These are phyloP conservation scores for Drosophila takahashii DNA, from an alignment of 1,140 invertebrate species.

Conservation along the genomic window DNA sequence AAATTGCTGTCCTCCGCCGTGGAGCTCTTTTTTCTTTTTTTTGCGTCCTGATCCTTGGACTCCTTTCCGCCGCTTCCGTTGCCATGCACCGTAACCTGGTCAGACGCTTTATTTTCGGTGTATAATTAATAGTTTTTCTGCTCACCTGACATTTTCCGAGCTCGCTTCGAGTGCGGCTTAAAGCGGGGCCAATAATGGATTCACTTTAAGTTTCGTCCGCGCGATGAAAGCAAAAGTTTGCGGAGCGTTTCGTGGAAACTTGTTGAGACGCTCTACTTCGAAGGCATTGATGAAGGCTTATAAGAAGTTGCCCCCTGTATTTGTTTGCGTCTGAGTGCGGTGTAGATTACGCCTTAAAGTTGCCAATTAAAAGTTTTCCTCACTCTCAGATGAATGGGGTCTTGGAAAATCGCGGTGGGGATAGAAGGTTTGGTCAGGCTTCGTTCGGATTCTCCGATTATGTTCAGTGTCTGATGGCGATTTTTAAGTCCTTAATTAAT, in stretches of 20 bases:
- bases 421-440: not conserved
- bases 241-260: constrained; percentile 45
- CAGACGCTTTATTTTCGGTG: constrained; percentile 61
- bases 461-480: constrained; percentile 11
- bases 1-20: constrained; percentile 35
- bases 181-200: constrained; percentile 58
- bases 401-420: not conserved
- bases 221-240: constrained; percentile 77
- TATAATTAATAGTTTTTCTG: constrained; percentile 77
- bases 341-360: constrained; percentile 76
- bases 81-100: constrained; percentile 29
- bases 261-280: constrained; percentile 61
- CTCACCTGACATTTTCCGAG: constrained; percentile 58
- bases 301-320: constrained; percentile 38
- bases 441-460: constrained; percentile 26
- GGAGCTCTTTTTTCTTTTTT: constrained; percentile 21
- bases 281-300: constrained; percentile 73
- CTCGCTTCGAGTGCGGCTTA: constrained; percentile 28
- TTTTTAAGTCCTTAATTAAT: constrained; percentile 51
- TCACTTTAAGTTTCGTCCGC: constrained; percentile 62
- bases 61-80: constrained; percentile 32
- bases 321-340: constrained; percentile 32
- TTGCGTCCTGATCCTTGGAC: constrained; percentile 4
- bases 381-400: constrained; percentile 30
- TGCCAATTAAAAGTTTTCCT: constrained; percentile 76